These are phyloP conservation scores for Aythya baeri DNA, from an alignment of 2,113 vertebrate species.

Conservation along the genomic window DNA sequence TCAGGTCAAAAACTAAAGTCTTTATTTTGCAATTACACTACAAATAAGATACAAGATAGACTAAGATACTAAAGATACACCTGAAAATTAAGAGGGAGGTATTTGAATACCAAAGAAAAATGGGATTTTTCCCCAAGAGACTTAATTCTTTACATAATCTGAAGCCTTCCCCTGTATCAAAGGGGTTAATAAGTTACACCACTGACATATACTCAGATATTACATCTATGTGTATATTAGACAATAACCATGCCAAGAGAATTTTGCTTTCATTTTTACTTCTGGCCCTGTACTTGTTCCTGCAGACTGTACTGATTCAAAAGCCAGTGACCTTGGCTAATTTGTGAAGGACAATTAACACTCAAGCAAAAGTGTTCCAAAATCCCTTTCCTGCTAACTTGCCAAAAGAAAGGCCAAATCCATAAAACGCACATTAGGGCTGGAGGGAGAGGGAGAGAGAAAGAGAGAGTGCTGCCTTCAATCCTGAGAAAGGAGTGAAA, in stretches of 20 bases:
- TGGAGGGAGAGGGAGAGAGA: background rate
- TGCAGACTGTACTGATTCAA: background rate
- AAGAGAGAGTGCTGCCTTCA: background rate
- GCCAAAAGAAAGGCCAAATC: background rate
- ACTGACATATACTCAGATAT: background rate
- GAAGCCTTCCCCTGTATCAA: background rate
- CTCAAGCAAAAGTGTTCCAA: background rate
- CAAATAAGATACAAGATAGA: background rate
- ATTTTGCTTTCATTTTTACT: background rate
- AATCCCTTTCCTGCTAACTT: background rate
- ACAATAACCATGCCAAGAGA: background rate
- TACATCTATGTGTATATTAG: background rate
- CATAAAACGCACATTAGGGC: background rate
- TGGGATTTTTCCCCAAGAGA: background rate
- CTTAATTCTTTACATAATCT: background rate
- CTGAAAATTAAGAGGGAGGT: background rate
- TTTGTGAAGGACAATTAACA: slow-evolving; percentile 31
- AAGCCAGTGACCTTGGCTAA: background rate
- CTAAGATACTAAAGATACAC: background rate
- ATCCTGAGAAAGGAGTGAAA: background rate
- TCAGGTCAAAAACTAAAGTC: background rate
- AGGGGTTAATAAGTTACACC: background rate
- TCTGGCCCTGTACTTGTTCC: background rate
- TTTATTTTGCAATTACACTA: background rate
- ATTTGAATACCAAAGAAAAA: background rate